Conservation (phyloP, 2,797 vertebrate genomes). For the Carduelis carduelis region DNA sequence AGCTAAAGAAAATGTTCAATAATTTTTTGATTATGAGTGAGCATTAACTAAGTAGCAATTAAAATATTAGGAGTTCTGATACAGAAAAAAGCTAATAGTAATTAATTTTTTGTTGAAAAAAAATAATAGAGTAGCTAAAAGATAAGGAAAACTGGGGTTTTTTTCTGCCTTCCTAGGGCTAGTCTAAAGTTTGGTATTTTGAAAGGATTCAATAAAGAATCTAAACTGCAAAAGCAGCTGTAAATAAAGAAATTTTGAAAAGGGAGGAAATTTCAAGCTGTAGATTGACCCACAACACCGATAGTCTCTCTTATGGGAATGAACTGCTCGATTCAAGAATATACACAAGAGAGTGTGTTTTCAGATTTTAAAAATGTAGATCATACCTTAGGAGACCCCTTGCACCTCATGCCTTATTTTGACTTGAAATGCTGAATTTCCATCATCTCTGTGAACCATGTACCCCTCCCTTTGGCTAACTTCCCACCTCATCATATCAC, state of each 20-base stretch:
- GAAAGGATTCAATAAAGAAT: neutral
- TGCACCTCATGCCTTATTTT: neutral
- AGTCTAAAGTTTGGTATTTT: neutral
- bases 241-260: neutral
- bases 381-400: neutral
- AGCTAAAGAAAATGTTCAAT: neutral
- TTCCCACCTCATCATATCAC: neutral
- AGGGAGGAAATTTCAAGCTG: neutral
- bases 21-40: neutral
- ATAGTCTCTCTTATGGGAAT: neutral
- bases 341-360: neutral
- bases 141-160: rapidly evolving
- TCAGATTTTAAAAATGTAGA: neutral
- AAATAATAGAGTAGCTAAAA: neutral
- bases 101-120: neutral
- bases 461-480: neutral
- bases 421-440: neutral
- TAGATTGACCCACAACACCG: neutral
- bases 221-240: neutral
- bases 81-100: neutral
- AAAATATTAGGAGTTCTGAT: neutral
- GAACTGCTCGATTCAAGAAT: neutral
- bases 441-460: neutral
- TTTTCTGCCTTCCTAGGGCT: neutral
- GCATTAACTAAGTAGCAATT: neutral